Percentiles rank a stretch among this genome's conserved stretches.
Evolutionary conservation across 2,797 vertebrate genomes (phyloP).

Genomic region (Myiothlypis coronata): DNA sequence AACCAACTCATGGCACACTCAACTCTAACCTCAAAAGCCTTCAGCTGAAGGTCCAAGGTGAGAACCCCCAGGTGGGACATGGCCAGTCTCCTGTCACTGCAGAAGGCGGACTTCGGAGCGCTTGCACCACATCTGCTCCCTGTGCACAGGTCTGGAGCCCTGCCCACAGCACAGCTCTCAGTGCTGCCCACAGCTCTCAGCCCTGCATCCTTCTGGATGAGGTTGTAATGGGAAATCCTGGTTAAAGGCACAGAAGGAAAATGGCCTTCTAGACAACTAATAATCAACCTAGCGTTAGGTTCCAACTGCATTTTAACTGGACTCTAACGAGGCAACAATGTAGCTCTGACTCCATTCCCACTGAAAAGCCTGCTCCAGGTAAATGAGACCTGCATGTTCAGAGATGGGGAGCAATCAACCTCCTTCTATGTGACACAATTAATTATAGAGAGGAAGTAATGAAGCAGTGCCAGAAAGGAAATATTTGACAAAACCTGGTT

Average conservation of each 20-base stretch:
- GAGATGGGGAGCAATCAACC: slow-evolving; percentile 45
- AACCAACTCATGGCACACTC: background rate
- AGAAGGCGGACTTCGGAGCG: fast-evolving
- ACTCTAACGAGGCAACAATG: background rate
- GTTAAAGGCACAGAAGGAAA: slow-evolving; percentile 36
- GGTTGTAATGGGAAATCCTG: background rate
- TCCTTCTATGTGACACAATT: slow-evolving; percentile 54
- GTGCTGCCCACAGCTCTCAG: fast-evolving
- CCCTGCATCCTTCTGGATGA: background rate
- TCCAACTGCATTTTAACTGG: slow-evolving; percentile 1
- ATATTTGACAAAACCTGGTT: slow-evolving; percentile 41
- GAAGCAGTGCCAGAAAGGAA: slow-evolving; percentile 59
- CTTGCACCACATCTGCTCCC: fast-evolving
- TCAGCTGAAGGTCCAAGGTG: background rate
- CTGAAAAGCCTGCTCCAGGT: slow-evolving; percentile 44
- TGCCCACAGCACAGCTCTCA: fast-evolving
- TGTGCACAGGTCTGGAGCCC: fast-evolving
- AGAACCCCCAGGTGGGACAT: background rate
- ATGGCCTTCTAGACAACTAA: slow-evolving; percentile 25
- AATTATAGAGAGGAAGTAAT: slow-evolving; percentile 55
- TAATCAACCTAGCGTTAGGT: background rate
- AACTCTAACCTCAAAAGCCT: background rate
- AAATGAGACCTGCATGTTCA: slow-evolving; percentile 40
- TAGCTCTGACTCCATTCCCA: slow-evolving; percentile 45
- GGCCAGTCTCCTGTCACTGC: background rate